Conservation (phyloP, 2,797 vertebrate genomes). For the Acanthornis magna region DNA sequence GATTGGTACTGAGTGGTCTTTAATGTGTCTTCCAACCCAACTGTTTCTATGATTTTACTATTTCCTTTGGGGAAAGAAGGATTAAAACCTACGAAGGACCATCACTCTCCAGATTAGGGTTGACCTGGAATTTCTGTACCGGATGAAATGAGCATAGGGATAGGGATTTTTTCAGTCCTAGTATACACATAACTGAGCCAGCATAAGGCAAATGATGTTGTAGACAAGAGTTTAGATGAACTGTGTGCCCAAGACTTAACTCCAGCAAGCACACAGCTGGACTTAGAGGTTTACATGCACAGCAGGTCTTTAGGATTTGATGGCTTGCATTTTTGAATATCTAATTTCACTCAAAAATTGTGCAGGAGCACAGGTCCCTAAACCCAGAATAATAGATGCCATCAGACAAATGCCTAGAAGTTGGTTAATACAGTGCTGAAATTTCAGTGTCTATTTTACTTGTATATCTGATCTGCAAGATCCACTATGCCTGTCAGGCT, state of each 20-base stretch:
- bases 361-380: neutral
- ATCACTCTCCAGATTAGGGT: neutral
- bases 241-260: neutral
- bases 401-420: neutral
- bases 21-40: neutral
- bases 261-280: neutral
- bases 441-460: neutral
- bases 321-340: neutral
- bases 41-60: neutral
- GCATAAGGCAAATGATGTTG: neutral
- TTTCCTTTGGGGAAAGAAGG: neutral
- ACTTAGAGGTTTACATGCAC: neutral
- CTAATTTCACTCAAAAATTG: neutral
- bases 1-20: neutral
- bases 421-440: neutral
- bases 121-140: neutral
- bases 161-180: neutral
- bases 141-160: neutral
- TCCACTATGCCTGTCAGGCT: neutral
- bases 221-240: neutral
- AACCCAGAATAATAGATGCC: neutral
- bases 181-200: accelerated
- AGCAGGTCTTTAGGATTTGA: neutral
- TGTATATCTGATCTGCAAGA: neutral
- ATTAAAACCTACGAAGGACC: neutral